Percentiles rank a stretch among this genome's conserved stretches.
Conservation (phyloP, 2,797 vertebrate genomes). For the Aeoliscus strigatus region DNA sequence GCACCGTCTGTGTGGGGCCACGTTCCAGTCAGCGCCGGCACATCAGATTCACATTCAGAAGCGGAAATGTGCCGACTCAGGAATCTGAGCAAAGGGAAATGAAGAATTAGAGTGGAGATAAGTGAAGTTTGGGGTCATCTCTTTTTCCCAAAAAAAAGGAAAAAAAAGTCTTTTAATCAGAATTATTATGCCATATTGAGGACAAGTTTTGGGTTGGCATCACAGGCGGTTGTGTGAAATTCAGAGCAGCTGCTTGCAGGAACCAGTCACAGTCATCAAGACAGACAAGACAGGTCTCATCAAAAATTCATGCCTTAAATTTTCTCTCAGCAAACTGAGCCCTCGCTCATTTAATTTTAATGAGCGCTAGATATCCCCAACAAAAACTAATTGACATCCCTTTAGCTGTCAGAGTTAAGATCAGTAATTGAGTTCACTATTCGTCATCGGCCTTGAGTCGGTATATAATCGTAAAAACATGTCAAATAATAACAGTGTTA, state of each 20-base stretch:
- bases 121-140: slow-evolving; percentile 69
- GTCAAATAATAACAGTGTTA: too few species aligned
- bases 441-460: slow-evolving; percentile 19
- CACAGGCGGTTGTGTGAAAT: too few species aligned
- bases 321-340: slow-evolving; percentile 58
- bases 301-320: slow-evolving; percentile 63
- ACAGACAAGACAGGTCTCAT: slow-evolving; percentile 58
- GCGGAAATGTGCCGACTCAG: slow-evolving; percentile 67
- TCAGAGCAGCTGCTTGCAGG: too few species aligned
- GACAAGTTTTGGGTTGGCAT: too few species aligned
- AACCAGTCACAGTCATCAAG: slow-evolving; percentile 50
- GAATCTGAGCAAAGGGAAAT: slow-evolving; percentile 63
- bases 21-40: slow-evolving; percentile 62
- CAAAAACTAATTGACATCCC: slow-evolving; percentile 63
- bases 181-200: too few species aligned
- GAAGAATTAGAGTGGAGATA: slow-evolving; percentile 66
- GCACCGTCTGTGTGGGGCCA: slow-evolving; percentile 55
- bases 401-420: slow-evolving; percentile 49
- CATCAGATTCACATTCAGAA: slow-evolving; percentile 68
- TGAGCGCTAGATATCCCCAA: slow-evolving; percentile 67
- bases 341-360: slow-evolving; percentile 57
- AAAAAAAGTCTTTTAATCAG: slow-evolving; percentile 71
- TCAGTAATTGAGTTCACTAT: slow-evolving; percentile 49
- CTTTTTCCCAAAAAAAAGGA: too few species aligned
- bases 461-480: too few species aligned